phyloP scores from a whole-genome alignment of 2,113 vertebrate genomes.

The Stigmatopora nigra region DNA sequence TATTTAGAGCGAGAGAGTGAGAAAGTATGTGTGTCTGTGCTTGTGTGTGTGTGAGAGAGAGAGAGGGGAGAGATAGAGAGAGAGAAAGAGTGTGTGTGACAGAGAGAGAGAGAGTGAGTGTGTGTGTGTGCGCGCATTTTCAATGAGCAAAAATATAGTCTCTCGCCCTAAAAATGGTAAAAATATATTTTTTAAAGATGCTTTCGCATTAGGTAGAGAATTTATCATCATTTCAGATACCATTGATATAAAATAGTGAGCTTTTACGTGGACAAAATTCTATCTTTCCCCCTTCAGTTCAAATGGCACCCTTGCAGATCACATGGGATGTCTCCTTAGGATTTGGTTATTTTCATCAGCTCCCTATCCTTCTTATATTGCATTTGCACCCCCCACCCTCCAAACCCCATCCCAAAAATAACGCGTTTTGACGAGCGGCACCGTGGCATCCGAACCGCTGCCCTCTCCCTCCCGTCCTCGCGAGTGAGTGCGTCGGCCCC shows the following conservation, averaged over 20 bases:
- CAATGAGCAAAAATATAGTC: no score
- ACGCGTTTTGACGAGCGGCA: conserved; percentile 25
- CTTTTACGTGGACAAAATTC: not conserved
- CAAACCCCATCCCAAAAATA: conserved; percentile 4
- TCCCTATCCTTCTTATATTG: not conserved
- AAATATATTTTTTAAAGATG: not conserved
- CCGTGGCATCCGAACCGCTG: conserved; percentile 12
- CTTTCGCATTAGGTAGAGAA: not conserved
- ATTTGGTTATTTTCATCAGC: conserved; percentile 7
- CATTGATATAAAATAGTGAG: not conserved
- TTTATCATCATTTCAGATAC: not conserved
- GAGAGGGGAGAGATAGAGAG: no score
- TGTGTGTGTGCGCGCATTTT: no score
- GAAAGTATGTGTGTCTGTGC: no score
- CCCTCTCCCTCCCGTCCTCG: conserved; percentile 35
- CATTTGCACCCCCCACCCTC: not conserved
- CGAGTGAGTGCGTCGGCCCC: conserved; percentile 30
- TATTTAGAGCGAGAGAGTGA: no score
- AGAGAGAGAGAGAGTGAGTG: no score
- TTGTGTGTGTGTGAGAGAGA: no score
- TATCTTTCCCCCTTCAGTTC: not conserved
- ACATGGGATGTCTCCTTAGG: not conserved
- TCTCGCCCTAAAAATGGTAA: not conserved
- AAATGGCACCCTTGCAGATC: not conserved
- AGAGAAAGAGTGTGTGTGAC: no score